Conservation (phyloP, 2,888 invertebrate genomes). For the Cheilosia variabilis region DNA sequence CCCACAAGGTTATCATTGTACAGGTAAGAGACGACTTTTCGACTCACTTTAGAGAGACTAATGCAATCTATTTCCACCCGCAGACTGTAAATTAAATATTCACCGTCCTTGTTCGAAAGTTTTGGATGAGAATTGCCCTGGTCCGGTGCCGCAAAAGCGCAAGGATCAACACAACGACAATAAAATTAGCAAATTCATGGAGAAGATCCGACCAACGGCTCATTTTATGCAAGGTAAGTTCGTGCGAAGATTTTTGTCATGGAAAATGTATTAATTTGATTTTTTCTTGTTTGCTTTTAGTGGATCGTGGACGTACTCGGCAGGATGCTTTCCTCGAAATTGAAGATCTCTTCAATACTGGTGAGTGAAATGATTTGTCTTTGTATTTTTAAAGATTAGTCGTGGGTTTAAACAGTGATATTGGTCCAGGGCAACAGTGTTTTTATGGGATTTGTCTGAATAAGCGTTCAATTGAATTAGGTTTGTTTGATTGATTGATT, state of each 20-base stretch:
- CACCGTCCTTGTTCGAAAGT: slow-evolving; percentile 92
- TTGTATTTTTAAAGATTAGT: not conserved
- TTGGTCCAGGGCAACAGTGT: not conserved
- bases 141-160: slow-evolving; percentile 86
- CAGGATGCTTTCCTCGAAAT: slow-evolving; percentile 81
- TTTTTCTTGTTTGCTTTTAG: slow-evolving; percentile 72
- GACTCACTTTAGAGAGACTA: slow-evolving; percentile 19
- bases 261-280: slow-evolving; percentile 34
- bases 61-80: not conserved
- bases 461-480: no score
- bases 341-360: slow-evolving; percentile 79
- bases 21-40: slow-evolving; percentile 86
- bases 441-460: no score
- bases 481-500: no score
- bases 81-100: slow-evolving; percentile 93
- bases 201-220: slow-evolving; percentile 84
- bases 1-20: slow-evolving; percentile 98
- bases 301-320: slow-evolving; percentile 80
- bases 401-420: not conserved
- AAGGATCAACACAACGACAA: slow-evolving; percentile 87
- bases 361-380: slow-evolving; percentile 78
- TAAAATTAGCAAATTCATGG: slow-evolving; percentile 90
- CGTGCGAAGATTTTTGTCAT: not conserved
- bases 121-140: slow-evolving; percentile 92
- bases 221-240: slow-evolving; percentile 67